Evolutionary conservation across 2,113 vertebrate genomes (phyloP).

Genomic region (Cyprinodon tularosa): DNA sequence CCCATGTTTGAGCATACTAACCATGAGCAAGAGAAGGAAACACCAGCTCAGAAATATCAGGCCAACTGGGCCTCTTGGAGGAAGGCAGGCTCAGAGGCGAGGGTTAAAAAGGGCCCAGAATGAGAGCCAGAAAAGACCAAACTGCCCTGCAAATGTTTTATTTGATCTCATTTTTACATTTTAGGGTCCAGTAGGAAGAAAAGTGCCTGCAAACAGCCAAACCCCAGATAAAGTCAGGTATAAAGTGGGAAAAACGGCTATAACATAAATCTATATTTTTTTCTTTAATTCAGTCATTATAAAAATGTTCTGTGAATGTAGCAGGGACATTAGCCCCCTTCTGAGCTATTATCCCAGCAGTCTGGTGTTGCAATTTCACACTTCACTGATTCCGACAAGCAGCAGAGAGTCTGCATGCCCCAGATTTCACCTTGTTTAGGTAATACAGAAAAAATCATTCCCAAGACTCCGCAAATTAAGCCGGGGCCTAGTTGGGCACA

Average conservation of each 20-base stretch:
- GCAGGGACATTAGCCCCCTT: constrained; percentile 84
- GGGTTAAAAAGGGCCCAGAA: constrained; percentile 30
- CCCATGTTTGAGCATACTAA: too few species aligned
- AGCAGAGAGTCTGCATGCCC: constrained; percentile 80
- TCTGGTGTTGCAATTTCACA: constrained; percentile 88
- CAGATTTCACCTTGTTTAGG: constrained; percentile 86
- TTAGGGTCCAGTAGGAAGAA: constrained; percentile 49
- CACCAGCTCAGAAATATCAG: constrained; percentile 46
- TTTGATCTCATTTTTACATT: constrained; percentile 43
- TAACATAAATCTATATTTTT: constrained; percentile 74
- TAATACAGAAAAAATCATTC: constrained; percentile 78
- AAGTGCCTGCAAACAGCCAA: constrained; percentile 33
- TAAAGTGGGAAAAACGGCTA: constrained; percentile 42
- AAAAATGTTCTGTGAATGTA: constrained; percentile 85
- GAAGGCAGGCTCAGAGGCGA: constrained; percentile 24
- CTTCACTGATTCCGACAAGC: constrained; percentile 83
- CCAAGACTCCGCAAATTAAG: constrained; percentile 75
- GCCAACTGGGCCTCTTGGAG: constrained; percentile 33
- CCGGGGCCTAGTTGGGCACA: constrained; percentile 56
- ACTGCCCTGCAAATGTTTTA: constrained; percentile 1
- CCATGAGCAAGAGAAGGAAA: constrained; percentile 26
- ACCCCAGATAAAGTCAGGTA: constrained; percentile 28
- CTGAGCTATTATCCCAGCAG: constrained; percentile 85
- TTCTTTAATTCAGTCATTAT: constrained; percentile 84
- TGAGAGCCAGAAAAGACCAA: constrained; percentile 33